Conservation (phyloP, 2,797 vertebrate species). For the Neostethus bicornis region DNA sequence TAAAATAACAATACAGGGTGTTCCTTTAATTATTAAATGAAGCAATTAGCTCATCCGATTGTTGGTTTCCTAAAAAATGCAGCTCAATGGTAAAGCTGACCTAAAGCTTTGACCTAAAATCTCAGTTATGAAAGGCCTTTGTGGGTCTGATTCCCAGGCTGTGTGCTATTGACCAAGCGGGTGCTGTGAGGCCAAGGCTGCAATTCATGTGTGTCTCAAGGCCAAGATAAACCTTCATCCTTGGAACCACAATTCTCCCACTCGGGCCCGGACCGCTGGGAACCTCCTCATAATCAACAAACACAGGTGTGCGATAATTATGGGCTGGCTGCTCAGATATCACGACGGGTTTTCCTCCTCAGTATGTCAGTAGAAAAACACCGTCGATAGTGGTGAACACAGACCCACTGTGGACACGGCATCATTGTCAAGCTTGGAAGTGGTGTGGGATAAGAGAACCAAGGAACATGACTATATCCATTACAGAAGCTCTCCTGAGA, state of each 20-base stretch:
- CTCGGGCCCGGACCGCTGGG: slow-evolving; percentile 71
- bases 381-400: slow-evolving; percentile 41
- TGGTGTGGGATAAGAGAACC: slow-evolving; percentile 55
- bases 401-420: slow-evolving; percentile 47
- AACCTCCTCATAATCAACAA: slow-evolving; percentile 81
- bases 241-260: slow-evolving; percentile 77
- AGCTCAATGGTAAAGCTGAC: slow-evolving; percentile 27
- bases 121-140: slow-evolving; percentile 52
- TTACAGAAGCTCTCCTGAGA: slow-evolving; percentile 50
- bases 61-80: slow-evolving; percentile 30
- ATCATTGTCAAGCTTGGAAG: slow-evolving; percentile 57
- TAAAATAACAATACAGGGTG: slow-evolving; percentile 1
- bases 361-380: slow-evolving; percentile 69
- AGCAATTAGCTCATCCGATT: slow-evolving; percentile 20
- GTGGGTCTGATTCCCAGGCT: slow-evolving; percentile 66
- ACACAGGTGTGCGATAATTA: slow-evolving; percentile 84
- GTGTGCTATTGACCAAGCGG: slow-evolving; percentile 39
- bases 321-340: slow-evolving; percentile 75
- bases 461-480: slow-evolving; percentile 32
- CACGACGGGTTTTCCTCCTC: slow-evolving; percentile 66
- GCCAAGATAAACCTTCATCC: slow-evolving; percentile 80
- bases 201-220: slow-evolving; percentile 76
- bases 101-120: slow-evolving; percentile 38
- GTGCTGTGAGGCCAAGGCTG: slow-evolving; percentile 58
- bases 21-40: slow-evolving; percentile 25